Conservation (phyloP, 2,113 vertebrate species). For the Amblyornis subalaris region DNA sequence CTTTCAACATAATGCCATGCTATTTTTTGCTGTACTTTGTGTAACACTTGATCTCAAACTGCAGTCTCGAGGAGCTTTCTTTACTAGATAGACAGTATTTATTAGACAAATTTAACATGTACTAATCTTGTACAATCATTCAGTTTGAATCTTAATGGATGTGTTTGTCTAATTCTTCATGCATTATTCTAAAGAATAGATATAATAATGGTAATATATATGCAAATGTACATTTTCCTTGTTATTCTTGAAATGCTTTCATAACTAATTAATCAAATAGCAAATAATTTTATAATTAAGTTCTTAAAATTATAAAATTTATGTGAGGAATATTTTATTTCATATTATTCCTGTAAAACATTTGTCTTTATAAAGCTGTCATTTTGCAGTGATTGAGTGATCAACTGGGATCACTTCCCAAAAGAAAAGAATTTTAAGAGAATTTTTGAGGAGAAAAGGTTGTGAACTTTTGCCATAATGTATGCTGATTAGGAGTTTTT, state of each 20-base stretch:
- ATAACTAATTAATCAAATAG: not conserved
- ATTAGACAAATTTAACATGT: not conserved
- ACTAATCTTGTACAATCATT: not conserved
- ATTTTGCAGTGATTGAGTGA: not conserved
- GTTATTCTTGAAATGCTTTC: not conserved
- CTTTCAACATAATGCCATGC: not conserved
- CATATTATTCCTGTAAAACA: not conserved
- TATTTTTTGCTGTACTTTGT: not conserved
- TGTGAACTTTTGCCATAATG: not conserved
- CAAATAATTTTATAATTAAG: not conserved
- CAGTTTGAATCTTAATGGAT: not conserved
- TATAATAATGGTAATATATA: not conserved
- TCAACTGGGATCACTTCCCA: fast-evolving
- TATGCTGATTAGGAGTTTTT: not conserved
- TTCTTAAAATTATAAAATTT: not conserved
- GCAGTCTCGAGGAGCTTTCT: not conserved
- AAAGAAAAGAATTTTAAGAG: not conserved
- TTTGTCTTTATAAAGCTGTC: not conserved
- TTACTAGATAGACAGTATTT: not conserved
- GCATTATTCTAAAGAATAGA: not conserved
- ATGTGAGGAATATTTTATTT: not conserved
- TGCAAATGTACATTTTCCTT: fast-evolving
- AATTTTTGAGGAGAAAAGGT: not conserved
- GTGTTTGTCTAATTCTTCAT: not conserved
- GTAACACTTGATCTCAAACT: not conserved